Conservation (phyloP, 2,888 invertebrate species). For the Alsophila aescularia region DNA sequence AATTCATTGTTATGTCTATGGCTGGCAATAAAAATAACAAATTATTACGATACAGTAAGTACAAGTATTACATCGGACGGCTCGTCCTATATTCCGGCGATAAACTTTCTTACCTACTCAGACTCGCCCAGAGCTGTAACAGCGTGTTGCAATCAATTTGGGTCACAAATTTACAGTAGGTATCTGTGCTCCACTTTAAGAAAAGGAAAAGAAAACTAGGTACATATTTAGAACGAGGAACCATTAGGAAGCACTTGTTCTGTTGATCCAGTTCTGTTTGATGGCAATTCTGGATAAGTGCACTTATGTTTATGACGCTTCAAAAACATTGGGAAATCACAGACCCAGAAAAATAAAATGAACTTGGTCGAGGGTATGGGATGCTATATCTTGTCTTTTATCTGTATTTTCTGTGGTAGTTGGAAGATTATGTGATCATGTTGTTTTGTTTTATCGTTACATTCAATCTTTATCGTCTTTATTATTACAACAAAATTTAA, state of each 20-base stretch:
- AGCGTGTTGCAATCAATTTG: conserved; percentile 48
- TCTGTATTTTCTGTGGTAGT: neutral
- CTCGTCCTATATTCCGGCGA: conserved; percentile 55
- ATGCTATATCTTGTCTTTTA: neutral
- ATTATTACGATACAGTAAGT: conserved; percentile 5
- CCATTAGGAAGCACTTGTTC: conserved; percentile 12
- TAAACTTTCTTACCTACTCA: conserved; percentile 42
- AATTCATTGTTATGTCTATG: neutral
- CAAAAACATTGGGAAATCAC: conserved; percentile 11
- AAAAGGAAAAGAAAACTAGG: neutral
- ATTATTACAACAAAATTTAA: no score
- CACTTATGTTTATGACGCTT: conserved; percentile 20
- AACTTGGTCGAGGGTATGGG: neutral
- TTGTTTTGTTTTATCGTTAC: neutral
- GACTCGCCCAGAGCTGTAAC: conserved; percentile 24
- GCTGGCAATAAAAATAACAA: conserved; percentile 12
- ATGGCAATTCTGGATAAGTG: conserved; percentile 15
- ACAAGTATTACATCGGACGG: conserved; percentile 45
- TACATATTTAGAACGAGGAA: conserved; percentile 5
- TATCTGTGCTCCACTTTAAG: conserved; percentile 7
- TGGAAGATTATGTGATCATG: neutral
- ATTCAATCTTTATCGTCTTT: neutral
- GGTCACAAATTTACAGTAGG: conserved; percentile 57
- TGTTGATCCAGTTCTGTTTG: conserved; percentile 17
- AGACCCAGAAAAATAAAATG: neutral